Base-by-base conservation (phyloP, 2,797 vertebrate genomes). In the Sphaeramia orbicularis region DNA sequence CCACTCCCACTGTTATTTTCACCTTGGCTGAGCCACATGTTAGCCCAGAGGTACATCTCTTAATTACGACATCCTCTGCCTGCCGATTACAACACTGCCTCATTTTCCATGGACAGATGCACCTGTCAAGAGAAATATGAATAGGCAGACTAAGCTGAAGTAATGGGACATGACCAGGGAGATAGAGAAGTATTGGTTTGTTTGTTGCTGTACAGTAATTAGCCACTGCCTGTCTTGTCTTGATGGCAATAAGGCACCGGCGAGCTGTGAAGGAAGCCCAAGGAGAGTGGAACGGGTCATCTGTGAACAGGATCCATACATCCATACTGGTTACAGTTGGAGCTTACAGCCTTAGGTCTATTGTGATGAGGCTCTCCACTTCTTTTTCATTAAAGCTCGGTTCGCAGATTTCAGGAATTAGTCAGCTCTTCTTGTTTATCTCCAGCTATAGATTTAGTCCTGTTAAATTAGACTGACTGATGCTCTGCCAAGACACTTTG, bases 101-200 rank as follows among this genome's bases (percentile, higher is more conserved):
- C 73, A 66, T 88, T 89, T 73, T 90, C 86, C 85, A 80, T 74
- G 83, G 90, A 85, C 80, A 87, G 87, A 90, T 90, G 86, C 87
- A 86, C 82, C 85, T 90, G 90, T 91, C 92, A 87, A 60, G 71
- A 70, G 68, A 84, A 87, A 92, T 90, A 91, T 90, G 84, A 91
- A 86, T 87, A 71, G 79, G 71, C 60, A 64, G 73, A 77, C 70
- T 78, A 79, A 76, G 66, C 78, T 78, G 81, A 85, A 86, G 84
- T 90, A 91, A 92, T 93, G 89, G 87, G 84, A 90, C 85, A 91
- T 91, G 89, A 90, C 91, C 78, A 13, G 71, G 65, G 74, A 85
- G 75, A 86, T 82, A 57, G 81, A 84, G 82, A 77, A 80, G 76
- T 83, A 86, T 85, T 66, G 71, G 76, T 85, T 87, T 86, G 71